Evolutionary conservation across 2,113 vertebrate species (phyloP).

Genomic region (Apteryx owenii): DNA sequence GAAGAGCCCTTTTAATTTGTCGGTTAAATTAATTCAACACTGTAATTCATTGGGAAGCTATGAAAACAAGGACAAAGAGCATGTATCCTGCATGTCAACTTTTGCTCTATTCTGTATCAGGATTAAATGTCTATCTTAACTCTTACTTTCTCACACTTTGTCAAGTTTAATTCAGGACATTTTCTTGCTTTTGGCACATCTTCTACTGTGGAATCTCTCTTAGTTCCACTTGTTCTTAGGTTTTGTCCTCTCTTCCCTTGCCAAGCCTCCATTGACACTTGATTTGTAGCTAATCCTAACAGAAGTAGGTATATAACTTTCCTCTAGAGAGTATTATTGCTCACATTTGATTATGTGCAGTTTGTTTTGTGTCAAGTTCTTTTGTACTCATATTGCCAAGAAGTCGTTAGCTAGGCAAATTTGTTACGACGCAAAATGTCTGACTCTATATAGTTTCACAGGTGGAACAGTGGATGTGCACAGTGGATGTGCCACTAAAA

Average conservation of each 20-base stretch:
- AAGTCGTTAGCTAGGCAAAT: background rate
- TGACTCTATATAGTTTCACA: background rate
- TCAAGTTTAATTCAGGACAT: background rate
- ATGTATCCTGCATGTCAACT: background rate
- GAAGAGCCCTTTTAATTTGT: background rate
- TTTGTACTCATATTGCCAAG: background rate
- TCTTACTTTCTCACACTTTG: background rate
- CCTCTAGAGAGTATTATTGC: background rate
- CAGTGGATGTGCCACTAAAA: conserved; percentile 29
- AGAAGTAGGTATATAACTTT: background rate
- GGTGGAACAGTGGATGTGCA: conserved; percentile 2
- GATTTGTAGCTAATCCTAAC: background rate
- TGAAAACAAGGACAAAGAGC: background rate
- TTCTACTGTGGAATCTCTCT: background rate
- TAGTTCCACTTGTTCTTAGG: background rate
- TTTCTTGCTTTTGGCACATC: background rate
- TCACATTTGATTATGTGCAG: background rate
- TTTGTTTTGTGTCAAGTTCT: conserved; percentile 7
- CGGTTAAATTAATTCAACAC: background rate
- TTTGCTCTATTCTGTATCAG: background rate
- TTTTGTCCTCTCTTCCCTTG: background rate
- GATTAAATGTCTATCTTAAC: background rate
- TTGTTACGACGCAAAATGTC: conserved; percentile 9
- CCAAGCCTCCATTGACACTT: background rate
- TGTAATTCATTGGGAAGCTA: background rate